Base-by-base conservation (phyloP, 1,140 invertebrate species). In the Lycorma delicatula region DNA sequence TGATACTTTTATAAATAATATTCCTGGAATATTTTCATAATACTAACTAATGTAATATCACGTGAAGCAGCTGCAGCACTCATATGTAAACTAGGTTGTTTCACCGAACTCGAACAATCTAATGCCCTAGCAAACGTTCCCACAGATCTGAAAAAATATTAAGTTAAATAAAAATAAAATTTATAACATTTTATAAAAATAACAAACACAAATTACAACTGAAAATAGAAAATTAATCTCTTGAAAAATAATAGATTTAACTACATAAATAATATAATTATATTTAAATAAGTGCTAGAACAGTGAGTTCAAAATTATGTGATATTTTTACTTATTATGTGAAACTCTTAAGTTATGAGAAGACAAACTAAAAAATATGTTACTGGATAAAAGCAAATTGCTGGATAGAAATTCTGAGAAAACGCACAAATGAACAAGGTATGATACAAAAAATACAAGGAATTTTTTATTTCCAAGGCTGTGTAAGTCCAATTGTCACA, bases 71-170 rank as follows among this genome's bases (percentile, higher is more conserved):
- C 94, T 46, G 97, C 95, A 49, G 96, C 97, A 70, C 93, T 97
- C 92, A 99, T 97, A 71, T 98, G 96, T 54, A 99, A 78, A 66
- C 91, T 95, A 44, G 97, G 97, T 70, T 99, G 95, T 74, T 98
- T 95, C 18, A 98, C 90, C 54, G 93, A 94, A 72, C 92, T 96
- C 60, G 93, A 96, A 74, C 93, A 97, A 76, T 99, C 97, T 28
- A 99, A 79, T 44, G 97, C 97, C 63, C 97, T 82, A 41, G 97
- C 97, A 79, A 99, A 99, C 38, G 96, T 99, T 59, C 97, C 97
- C 59, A 99, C 93, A 34, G 96, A 97, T 69, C 93, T 80, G 44
- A 3, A 58, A 48, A 57, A 57, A 7, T 41, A 57, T 26, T 26
- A 18, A 28, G 23, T 31, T 16, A 29, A 34, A 38, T 25, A 49